Conservation (phyloP, 2,888 invertebrate genomes). For the Ischnura elegans region DNA sequence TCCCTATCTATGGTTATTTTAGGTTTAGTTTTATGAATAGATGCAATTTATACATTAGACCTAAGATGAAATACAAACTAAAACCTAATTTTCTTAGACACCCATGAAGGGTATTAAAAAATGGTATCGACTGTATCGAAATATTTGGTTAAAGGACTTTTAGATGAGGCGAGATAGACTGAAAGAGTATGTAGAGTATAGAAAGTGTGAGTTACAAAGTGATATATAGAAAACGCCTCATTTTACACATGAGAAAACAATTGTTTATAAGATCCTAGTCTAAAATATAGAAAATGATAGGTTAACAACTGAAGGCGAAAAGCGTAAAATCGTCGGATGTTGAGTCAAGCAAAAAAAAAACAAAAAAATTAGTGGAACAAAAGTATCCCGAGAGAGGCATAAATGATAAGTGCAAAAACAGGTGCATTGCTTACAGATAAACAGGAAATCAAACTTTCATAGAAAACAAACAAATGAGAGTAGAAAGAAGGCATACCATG, state of each 20-base stretch:
- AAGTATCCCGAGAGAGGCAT: background rate
- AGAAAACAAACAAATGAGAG: background rate
- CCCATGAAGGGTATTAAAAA: background rate
- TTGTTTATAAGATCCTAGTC: no score
- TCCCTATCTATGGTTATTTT: background rate
- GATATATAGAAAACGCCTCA: no score
- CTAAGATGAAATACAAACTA: background rate
- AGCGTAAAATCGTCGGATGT: background rate
- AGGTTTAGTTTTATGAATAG: background rate
- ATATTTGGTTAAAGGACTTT: background rate
- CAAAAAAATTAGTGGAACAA: background rate
- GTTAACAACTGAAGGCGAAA: no score
- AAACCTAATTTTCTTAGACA: background rate
- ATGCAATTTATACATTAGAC: background rate
- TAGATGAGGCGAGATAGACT: background rate
- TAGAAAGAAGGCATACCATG: background rate
- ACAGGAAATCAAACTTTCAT: background rate
- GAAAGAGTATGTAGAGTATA: background rate
- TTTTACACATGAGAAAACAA: no score
- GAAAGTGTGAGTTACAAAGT: background rate
- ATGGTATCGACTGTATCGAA: background rate
- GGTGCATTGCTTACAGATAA: background rate
- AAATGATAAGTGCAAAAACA: background rate
- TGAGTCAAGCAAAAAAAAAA: background rate
- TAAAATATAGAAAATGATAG: no score